Evolutionary conservation across 2,888 invertebrate species (phyloP).

Genomic region (Eudasyphora cyanicolor): DNA sequence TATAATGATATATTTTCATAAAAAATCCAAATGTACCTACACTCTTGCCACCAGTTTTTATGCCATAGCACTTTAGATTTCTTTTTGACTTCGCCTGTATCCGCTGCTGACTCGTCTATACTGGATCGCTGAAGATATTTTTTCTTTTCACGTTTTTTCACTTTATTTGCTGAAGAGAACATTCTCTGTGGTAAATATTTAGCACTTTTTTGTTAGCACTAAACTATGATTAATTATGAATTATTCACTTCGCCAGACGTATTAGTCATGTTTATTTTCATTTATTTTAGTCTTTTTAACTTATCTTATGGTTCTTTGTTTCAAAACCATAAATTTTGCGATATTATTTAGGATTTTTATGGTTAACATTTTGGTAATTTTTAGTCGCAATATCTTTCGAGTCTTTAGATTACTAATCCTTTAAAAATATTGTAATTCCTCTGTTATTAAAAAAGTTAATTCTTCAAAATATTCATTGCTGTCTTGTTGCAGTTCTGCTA

Average conservation of each 20-base stretch:
- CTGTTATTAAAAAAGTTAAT: no score
- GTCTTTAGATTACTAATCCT: no score
- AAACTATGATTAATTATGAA: not conserved
- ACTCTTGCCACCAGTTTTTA: slow-evolving; percentile 74
- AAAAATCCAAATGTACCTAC: slow-evolving; percentile 69
- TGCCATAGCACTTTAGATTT: slow-evolving; percentile 65
- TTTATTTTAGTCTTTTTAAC: no score
- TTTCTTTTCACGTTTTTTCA: slow-evolving; percentile 66
- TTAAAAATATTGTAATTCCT: no score
- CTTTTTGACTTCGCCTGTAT: slow-evolving; percentile 38
- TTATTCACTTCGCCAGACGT: not conserved
- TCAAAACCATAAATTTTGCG: no score
- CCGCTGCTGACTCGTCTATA: not conserved
- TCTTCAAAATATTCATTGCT: no score
- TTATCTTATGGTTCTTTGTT: no score
- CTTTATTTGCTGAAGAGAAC: slow-evolving; percentile 72
- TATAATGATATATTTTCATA: no score
- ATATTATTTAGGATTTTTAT: no score
- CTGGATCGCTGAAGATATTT: slow-evolving; percentile 4
- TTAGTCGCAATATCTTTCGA: no score
- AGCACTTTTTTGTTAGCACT: not conserved
- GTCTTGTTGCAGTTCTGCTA: no score
- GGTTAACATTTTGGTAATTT: no score
- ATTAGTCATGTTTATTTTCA: not conserved
- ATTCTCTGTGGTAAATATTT: slow-evolving; percentile 58